A percentile compares a stretch with the other conserved stretches of the same genome.
Conservation (phyloP, 2,797 vertebrate genomes). For the Muscicapa comitata region DNA sequence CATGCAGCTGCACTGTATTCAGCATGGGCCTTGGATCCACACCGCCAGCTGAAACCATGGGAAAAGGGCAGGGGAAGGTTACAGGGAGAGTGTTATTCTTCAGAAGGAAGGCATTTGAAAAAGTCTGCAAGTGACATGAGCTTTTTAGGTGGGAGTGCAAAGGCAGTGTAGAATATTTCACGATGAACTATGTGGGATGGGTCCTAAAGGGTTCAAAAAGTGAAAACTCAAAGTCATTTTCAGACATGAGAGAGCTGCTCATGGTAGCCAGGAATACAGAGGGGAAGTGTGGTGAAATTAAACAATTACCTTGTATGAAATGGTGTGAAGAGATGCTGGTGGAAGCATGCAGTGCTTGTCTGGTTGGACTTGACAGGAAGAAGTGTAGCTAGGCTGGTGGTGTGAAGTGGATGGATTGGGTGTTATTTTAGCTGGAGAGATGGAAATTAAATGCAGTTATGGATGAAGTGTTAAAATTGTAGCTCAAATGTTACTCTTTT, state of each 20-base stretch:
- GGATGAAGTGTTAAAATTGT: neutral
- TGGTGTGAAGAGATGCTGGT: neutral
- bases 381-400: neutral
- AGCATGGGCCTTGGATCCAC: neutral
- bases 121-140: neutral
- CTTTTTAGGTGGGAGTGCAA: neutral
- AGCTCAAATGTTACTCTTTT: neutral
- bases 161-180: neutral
- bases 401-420: neutral
- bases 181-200: neutral
- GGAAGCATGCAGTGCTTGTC: accelerated
- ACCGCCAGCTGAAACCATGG: neutral
- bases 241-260: neutral
- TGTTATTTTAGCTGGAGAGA: neutral
- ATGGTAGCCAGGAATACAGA: neutral
- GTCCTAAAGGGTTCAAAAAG: neutral
- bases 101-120: neutral
- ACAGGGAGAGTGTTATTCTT: neutral
- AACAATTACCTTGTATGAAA: neutral
- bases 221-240: neutral
- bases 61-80: neutral
- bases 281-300: neutral
- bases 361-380: neutral
- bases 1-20: neutral
- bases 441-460: neutral